A percentile compares a stretch with the other conserved stretches of the same genome.
Conservation (phyloP, 2,888 invertebrate genomes). For the Odontocerum albicorne region DNA sequence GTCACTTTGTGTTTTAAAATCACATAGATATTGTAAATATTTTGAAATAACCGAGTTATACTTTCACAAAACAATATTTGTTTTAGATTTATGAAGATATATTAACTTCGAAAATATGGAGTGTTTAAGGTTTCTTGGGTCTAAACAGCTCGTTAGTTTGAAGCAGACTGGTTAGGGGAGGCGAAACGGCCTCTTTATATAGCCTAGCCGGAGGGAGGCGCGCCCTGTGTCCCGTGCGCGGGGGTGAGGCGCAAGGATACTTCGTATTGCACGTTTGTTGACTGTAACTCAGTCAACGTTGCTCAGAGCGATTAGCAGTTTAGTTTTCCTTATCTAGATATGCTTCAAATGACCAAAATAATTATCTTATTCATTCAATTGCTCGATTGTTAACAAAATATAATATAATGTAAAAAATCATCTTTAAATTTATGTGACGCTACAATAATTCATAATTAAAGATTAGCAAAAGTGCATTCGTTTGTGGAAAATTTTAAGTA, state of each 20-base stretch:
- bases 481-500: too few species aligned
- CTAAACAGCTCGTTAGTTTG: conserved; percentile 10
- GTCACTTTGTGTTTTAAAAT: conserved; percentile 2
- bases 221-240: conserved; percentile 1
- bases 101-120: conserved; percentile 7
- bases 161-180: conserved; percentile 31
- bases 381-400: too few species aligned
- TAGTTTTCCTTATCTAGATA: too few species aligned
- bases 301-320: too few species aligned
- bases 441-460: too few species aligned
- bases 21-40: neutral
- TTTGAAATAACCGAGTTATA: too few species aligned
- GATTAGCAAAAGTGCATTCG: too few species aligned
- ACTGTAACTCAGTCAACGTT: neutral
- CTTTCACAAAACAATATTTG: conserved; percentile 9
- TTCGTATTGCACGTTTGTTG: conserved; percentile 8
- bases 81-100: neutral
- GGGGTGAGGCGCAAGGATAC: conserved; percentile 8
- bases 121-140: conserved; percentile 5
- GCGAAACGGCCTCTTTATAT: conserved; percentile 25
- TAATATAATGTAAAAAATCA: too few species aligned
- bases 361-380: too few species aligned
- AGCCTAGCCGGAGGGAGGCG: conserved; percentile 25
- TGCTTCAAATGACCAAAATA: too few species aligned
- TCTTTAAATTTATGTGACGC: too few species aligned